Base-by-base conservation (phyloP, 1,140 invertebrate genomes). In the Camponotus floridanus region DNA sequence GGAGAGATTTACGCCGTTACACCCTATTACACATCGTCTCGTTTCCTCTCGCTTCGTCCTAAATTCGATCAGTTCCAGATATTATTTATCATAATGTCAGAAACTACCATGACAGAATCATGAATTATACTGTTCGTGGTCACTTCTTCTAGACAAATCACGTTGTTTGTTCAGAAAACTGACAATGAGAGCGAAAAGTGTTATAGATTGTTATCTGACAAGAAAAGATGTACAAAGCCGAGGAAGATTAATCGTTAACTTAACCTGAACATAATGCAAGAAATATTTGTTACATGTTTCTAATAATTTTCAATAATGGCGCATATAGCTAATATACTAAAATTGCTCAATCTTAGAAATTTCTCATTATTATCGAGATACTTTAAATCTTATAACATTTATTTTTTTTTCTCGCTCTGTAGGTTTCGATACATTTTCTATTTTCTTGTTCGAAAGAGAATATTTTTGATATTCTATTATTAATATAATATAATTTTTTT, bases 61-160 rank as follows among this genome's bases (percentile, higher is more conserved):
- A 91, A 93, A 92, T 93, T 92, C 89, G 65, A 92, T 94, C 92
- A 74, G 94, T 93, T 93, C 91, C 92, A 91, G 92, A 93, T 94
- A 93, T 94, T 94, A 94, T 94, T 94, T 90, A 90, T 94, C 92
- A 92, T 92, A 89, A 93, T 92, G 91, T 51, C 70, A 48, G 13
- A 48, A 88, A 91, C 91, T 92, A 86, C 83, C 93, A 92, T 93
- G 89, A 92, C 93, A 51, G 87, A 91, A 13, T 13, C 45, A 51
- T 26, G 86, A 80, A 91, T 93, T 90, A 92, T 64, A 81, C 59
- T 74, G 71, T 39, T 26, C 79, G 64, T 64, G 87, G 78, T 80
- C 51, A 51, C 36, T 11, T 80, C 11, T 48, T 33, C 39, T n/a
- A 59, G 62, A 70, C n/a, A 64, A 76, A 61, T 51, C 15, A 42